Base-by-base conservation (phyloP, 2,113 vertebrate species). In the Oryzias woworae region DNA sequence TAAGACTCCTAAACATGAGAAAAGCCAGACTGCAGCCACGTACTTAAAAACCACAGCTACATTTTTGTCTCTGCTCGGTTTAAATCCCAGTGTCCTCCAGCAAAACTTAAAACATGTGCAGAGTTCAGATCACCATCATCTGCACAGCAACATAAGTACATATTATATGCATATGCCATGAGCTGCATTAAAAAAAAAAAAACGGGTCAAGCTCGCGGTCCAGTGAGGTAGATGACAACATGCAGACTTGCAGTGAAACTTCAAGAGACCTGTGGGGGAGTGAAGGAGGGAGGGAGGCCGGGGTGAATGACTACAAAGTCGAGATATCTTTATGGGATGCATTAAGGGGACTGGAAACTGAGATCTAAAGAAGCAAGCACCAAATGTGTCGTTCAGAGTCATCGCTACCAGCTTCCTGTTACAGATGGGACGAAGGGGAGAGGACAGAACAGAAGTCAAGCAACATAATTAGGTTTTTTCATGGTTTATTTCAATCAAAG, bases 91-190 rank as follows among this genome's bases (percentile, higher is more conserved):
- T 12, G 62, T 84, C 82, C 70, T 58, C 65, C 2, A 46, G 61
- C 63, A 55, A 88, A 90, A 91, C 78, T 58, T 7, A 54, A 75
- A 88, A 88, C 88, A 90, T 69, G 60, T 91, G 89, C 31, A 63
- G 66, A 59, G 53, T 64, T 73, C 42, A 65, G 61, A 78, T 87
- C 59, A 69, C 84, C 84, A 82, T 78, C 31, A 36, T 41, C 60
- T 50, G 65, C 69, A 62, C 54, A 72, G 78, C 77, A 81, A 72
- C 46, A 58, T 31, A 12, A 57, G 58, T 69, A 45, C 50, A 62
- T 75, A 59, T 54, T 64, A 54, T 55, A 48, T 48, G 63, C 42
- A 53, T 60, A 52, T 71, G 55, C n/a, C 47, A 48, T 50, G 52
- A 54, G 48, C 58, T 76, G 51, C 45, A 51, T 69, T 73, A 53